A percentile compares a stretch with the other conserved stretches of the same genome.
These are phyloP conservation scores for Aplodontia rufa DNA, from an alignment of 2,113 vertebrate genomes.

Conservation along the genomic window DNA sequence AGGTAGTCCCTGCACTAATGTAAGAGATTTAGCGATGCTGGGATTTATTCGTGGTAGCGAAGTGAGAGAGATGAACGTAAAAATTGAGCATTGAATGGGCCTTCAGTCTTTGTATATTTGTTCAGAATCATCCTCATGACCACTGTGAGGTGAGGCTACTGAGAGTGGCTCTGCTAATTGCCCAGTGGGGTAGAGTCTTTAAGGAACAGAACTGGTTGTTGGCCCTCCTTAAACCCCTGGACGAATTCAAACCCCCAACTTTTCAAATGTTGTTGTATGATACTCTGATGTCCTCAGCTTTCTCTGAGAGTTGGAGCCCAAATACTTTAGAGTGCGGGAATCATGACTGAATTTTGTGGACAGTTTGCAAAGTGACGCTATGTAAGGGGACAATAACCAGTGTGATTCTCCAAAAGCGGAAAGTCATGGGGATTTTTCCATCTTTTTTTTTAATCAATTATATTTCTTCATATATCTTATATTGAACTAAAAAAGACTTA, in stretches of 20 bases:
- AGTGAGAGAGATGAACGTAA: not conserved
- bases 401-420: not conserved
- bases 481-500: not conserved
- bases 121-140: not conserved
- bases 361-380: not conserved
- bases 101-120: not conserved
- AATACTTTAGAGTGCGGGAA: not conserved
- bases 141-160: not conserved
- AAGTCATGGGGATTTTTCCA: not conserved
- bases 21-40: not conserved
- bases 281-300: not conserved
- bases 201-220: not conserved
- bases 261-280: not conserved
- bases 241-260: not conserved
- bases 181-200: not conserved
- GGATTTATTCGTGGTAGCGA: not conserved
- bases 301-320: not conserved
- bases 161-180: not conserved
- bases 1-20: not conserved
- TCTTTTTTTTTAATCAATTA: not conserved
- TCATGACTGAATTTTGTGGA: not conserved
- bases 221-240: accelerated
- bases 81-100: not conserved
- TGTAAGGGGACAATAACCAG: not conserved
- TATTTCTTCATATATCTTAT: not conserved